Base-by-base conservation (phyloP, 2,797 vertebrate genomes). In the Margarornis squamiger region DNA sequence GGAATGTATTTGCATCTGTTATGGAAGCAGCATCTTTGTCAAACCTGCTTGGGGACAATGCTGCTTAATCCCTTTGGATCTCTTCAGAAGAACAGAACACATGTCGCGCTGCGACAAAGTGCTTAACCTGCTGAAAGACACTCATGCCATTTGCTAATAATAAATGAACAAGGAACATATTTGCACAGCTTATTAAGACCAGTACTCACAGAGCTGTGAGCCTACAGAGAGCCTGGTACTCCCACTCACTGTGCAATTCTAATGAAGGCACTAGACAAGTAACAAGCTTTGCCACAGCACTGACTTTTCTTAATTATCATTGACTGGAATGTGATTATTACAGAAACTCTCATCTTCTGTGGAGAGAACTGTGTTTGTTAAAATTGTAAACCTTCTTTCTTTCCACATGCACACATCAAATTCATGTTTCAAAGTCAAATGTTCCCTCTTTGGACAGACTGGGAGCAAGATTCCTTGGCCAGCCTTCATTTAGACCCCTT, bases 161-260 rank as follows among this genome's bases (percentile, higher is more conserved):
- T 58, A 92, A 94, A 88, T 68, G 70, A 96, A 73, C 87, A 86
- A 84, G 57, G 57, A 94, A 87, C 43, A 27, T 83, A 93, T 85
- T 87, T 92, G 79, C 74, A 49, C n/a, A 72, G 79, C 74, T 92
- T 85, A 79, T 79, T 86, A 91, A 73, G 63, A 76, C 51, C 3
- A 11, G 63, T 32, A 65, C 29, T 68, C 43, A 58, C 63, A 72
- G 52, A 87, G 62, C 58, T n/a, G 54, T 57, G 74, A 88, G 85
- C 78, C 73, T 48, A 32, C 46, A 14, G 90, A 74, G 61, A 76
- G 78, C n/a, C 46, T 65, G 72, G 63, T 82, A 88, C 85, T 92
- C 87, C 94, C 85, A 88, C 92, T 72, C 32, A 1, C 70, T 72
- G 36, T 48, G 83, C 73, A 66, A 61, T 52, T 74, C 79, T 81